Conservation (phyloP, 2,113 vertebrate species). For the Lagenorhynchus albirostris region DNA sequence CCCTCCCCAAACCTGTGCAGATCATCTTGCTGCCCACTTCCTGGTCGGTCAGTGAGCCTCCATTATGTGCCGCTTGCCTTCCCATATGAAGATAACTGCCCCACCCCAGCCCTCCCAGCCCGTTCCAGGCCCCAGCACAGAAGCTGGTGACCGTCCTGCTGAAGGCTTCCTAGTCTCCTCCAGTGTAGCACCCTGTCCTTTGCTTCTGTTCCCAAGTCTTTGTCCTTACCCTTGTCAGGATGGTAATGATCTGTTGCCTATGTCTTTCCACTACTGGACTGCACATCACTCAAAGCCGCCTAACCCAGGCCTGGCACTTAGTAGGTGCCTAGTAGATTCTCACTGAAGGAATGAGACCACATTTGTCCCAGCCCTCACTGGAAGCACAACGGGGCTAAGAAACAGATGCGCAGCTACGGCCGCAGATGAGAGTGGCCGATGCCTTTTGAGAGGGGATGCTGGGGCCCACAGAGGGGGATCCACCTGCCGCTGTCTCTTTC, state of each 20-base stretch:
- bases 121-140: neutral
- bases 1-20: neutral
- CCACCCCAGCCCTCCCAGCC: fast-evolving
- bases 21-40: neutral
- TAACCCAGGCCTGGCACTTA: neutral
- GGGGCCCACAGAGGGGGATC: neutral
- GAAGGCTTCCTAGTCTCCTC: neutral
- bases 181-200: neutral
- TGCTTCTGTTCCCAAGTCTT: neutral
- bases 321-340: neutral
- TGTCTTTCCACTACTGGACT: neutral
- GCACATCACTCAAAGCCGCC: neutral
- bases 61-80: neutral
- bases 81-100: neutral
- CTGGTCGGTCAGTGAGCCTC: neutral
- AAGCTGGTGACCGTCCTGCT: neutral
- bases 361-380: neutral
- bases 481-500: neutral
- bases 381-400: neutral
- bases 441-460: neutral
- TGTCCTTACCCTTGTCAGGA: neutral
- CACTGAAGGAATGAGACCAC: neutral
- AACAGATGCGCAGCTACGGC: neutral
- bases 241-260: neutral
- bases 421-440: neutral